Evolutionary conservation across 1,140 invertebrate species (phyloP), one percentile per base, ranked within the genome.

Genomic region (Oedothorax gibbosus): DNA sequence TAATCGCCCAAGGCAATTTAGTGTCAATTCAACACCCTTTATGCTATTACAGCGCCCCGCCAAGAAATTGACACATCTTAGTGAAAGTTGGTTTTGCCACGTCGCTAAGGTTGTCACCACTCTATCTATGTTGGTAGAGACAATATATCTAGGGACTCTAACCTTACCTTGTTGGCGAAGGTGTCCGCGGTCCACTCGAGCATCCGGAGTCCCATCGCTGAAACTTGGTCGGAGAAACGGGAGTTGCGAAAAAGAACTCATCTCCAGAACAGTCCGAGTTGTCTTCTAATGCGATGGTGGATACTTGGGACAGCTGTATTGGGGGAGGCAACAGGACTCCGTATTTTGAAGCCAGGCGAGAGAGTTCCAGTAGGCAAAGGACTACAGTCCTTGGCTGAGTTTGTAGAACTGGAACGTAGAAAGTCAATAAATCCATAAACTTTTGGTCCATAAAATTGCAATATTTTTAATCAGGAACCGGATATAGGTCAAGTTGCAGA

Each of bases 311-410:
- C 9, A 83, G 56, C 35, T 83, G 81, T 18, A 85, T 62, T 9
- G 83, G 90, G 15, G 94, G 94, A 0, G 96, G 96, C 18, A 82
- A 65, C 88, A 96, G 94, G 87, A 97, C 90, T 1, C 94, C 93
- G 89, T 92, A 95, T 88, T 92, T 93, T 7, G 94, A 93, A 2
- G 94, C 95, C 65, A 97, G 91, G 65, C 96, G 91, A 0, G 95
- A 94, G 60, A 97, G 93, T 90, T 97, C 96, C 90, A 97, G 90
- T 18, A 98, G 91, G 89, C 96, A 97, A 35, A 98, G 91, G 71
- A 97, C 93, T 18, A 98, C 96, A 89, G 95, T 96, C 0, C 95
- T 91, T 57, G 94, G 94, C 87, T 95, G 94, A 80, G 93, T 93
- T 86, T 95, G 95, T 20, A 95, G 90, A 69, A 96, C 95, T 95